These are phyloP conservation scores for Heteractis magnifica DNA, from an alignment of 92 coral and sea anemone genomes.

Conservation along the genomic window DNA sequence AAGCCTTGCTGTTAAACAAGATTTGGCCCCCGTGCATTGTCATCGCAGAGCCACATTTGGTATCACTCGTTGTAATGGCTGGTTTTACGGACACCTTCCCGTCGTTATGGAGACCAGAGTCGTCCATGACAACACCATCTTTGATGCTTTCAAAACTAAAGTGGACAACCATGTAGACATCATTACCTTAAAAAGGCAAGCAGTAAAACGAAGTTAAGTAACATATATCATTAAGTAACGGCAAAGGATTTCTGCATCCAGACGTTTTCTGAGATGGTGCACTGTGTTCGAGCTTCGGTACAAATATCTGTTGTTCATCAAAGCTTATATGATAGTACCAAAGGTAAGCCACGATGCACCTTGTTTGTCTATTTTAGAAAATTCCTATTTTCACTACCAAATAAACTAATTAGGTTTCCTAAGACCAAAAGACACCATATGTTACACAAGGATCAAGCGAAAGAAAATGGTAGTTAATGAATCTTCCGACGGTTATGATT, in stretches of 20 bases:
- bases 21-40: constrained; percentile 81
- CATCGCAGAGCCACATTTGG: constrained; percentile 83
- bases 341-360: too few relatives aligned
- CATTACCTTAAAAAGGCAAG: constrained; percentile 56
- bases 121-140: constrained; percentile 58
- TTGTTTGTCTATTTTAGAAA: too few relatives aligned
- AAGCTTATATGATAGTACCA: too few relatives aligned
- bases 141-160: constrained; percentile 66
- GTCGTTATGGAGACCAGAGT: constrained; percentile 78
- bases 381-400: too few relatives aligned
- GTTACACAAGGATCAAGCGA: too few relatives aligned
- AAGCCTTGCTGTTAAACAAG: constrained; percentile 62
- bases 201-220: neutral
- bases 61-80: constrained; percentile 46
- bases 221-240: neutral
- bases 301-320: too few relatives aligned
- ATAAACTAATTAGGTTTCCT: too few relatives aligned
- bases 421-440: too few relatives aligned
- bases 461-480: too few relatives aligned
- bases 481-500: neutral
- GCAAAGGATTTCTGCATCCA: too few relatives aligned
- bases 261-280: too few relatives aligned
- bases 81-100: constrained; percentile 59
- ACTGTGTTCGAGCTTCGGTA: too few relatives aligned
- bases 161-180: constrained; percentile 70